phyloP scores from a whole-genome alignment of 2,888 invertebrate species.

The Drosophila monieri region DNA sequence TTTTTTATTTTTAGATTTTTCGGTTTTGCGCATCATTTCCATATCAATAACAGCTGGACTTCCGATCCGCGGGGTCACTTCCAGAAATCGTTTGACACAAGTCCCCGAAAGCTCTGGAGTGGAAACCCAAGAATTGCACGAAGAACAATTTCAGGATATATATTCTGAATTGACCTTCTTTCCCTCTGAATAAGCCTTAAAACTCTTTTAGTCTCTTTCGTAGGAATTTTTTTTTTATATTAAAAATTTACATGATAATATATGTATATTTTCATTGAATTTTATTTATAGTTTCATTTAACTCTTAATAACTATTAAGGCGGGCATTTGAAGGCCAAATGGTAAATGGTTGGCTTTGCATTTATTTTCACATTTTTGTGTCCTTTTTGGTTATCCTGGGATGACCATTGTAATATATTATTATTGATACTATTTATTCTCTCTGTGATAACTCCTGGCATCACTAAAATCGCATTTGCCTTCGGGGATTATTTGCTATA shows the following conservation, averaged over 20 bases:
- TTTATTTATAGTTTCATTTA: background rate
- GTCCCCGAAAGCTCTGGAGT: background rate
- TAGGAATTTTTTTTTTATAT: no score
- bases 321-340: no score
- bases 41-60: constrained; percentile 68
- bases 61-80: constrained; percentile 20
- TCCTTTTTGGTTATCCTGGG: background rate
- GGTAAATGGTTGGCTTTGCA: background rate
- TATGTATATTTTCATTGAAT: no score
- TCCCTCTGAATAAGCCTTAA: no score
- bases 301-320: background rate
- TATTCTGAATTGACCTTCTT: background rate
- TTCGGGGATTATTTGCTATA: constrained; percentile 74
- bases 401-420: background rate
- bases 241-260: no score
- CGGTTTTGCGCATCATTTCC: constrained; percentile 58
- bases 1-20: background rate
- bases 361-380: background rate
- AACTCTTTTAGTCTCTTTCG: no score
- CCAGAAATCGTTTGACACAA: constrained; percentile 36
- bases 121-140: background rate
- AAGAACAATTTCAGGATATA: background rate
- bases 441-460: constrained; percentile 2
- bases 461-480: constrained; percentile 72
- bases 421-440: background rate